Conservation (phyloP, 2,888 invertebrate species). For the Acleris holmiana region DNA sequence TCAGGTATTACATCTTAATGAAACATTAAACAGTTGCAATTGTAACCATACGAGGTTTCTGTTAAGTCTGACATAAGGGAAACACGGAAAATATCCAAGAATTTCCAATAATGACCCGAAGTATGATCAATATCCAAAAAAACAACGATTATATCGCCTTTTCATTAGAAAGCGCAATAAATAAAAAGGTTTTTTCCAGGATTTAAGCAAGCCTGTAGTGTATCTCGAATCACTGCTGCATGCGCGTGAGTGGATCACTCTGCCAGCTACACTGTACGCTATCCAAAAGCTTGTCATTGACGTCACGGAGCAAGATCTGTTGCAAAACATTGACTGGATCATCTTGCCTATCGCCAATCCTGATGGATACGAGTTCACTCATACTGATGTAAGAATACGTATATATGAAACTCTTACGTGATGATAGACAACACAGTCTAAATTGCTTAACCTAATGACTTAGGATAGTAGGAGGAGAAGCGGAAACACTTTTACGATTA, state of each 20-base stretch:
- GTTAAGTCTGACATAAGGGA: too few relatives aligned
- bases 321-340: slow-evolving; percentile 85
- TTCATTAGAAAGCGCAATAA: neutral
- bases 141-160: too few relatives aligned
- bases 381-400: slow-evolving; percentile 60
- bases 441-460: too few relatives aligned
- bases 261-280: slow-evolving; percentile 85
- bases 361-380: slow-evolving; percentile 87
- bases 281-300: slow-evolving; percentile 86
- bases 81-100: too few relatives aligned
- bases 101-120: too few relatives aligned
- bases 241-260: slow-evolving; percentile 88
- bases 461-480: too few relatives aligned
- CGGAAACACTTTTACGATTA: too few relatives aligned
- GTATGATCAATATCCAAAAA: too few relatives aligned
- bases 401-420: too few relatives aligned
- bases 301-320: slow-evolving; percentile 71
- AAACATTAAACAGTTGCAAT: neutral
- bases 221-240: slow-evolving; percentile 85
- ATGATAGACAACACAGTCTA: too few relatives aligned
- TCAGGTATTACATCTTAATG: slow-evolving; percentile 50
- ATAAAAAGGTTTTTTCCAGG: slow-evolving; percentile 41
- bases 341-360: slow-evolving; percentile 87
- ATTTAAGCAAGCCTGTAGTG: slow-evolving; percentile 75
- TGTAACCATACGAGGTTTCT: too few relatives aligned